Evolutionary conservation across 2,888 invertebrate species (phyloP).

Genomic region (Drosophila melanosoma): DNA sequence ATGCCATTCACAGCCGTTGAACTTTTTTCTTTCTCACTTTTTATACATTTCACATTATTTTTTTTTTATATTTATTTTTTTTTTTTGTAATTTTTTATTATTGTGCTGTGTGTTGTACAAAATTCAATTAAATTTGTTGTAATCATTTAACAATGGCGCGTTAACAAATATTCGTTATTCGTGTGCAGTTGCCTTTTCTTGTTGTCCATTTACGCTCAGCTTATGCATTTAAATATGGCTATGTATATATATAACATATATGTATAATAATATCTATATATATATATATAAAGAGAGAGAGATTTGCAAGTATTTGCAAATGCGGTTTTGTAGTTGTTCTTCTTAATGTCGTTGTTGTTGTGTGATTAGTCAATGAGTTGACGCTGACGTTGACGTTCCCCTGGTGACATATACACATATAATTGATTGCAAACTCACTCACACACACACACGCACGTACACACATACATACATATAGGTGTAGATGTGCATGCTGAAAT

Average conservation of each 20-base stretch:
- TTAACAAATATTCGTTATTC: slow-evolving; percentile 48
- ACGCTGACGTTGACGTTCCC: slow-evolving; percentile 38
- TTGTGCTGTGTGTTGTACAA: slow-evolving; percentile 32
- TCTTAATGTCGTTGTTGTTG: slow-evolving; percentile 26
- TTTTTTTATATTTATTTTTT: neutral
- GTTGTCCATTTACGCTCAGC: slow-evolving; percentile 53
- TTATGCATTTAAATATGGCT: slow-evolving; percentile 3
- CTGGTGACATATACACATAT: slow-evolving; percentile 16
- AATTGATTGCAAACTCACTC: slow-evolving; percentile 44
- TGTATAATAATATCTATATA: neutral
- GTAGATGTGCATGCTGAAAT: slow-evolving; percentile 20
- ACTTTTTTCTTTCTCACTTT: slow-evolving; percentile 15
- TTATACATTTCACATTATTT: neutral
- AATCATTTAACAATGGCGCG: slow-evolving; percentile 71
- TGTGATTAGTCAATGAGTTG: slow-evolving; percentile 63
- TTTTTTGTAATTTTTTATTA: neutral
- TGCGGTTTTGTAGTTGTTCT: slow-evolving; percentile 29
- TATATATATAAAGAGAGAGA: neutral
- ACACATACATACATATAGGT: neutral
- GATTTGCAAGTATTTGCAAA: slow-evolving; percentile 27
- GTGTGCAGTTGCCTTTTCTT: slow-evolving; percentile 32
- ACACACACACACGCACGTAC: neutral
- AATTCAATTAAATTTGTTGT: slow-evolving; percentile 72
- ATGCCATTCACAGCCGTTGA: slow-evolving; percentile 42
- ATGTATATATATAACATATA: neutral